Conservation (phyloP, 2,113 vertebrate genomes). For the Lasiurus borealis region DNA sequence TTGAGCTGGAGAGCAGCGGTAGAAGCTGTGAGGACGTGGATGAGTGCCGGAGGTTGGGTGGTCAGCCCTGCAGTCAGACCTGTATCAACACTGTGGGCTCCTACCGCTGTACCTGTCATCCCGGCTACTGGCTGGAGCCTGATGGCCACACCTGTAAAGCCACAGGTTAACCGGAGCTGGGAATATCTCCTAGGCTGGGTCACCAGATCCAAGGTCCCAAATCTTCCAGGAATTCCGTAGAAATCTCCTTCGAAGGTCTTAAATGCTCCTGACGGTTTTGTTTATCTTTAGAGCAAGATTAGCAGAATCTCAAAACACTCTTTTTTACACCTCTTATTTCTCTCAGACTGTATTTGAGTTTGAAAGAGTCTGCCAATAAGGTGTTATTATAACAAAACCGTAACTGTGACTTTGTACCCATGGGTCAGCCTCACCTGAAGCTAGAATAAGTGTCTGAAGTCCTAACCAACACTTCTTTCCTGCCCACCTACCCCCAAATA, state of each 20-base stretch:
- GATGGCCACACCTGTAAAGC: conserved; percentile 92
- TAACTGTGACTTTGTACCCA: background rate
- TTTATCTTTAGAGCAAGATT: background rate
- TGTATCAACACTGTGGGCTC: conserved; percentile 91
- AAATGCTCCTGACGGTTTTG: background rate
- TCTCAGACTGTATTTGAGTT: background rate
- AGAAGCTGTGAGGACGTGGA: conserved; percentile 89
- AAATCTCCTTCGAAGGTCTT: background rate
- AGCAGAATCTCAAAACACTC: background rate
- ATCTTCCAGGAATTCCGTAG: background rate
- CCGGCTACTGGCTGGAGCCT: conserved; percentile 91
- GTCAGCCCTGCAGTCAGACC: conserved; percentile 88
- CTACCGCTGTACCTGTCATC: conserved; percentile 90
- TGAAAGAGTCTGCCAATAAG: background rate
- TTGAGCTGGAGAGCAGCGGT: conserved; percentile 79
- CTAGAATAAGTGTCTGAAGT: background rate
- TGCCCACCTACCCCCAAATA: background rate
- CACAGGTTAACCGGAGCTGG: conserved; percentile 84
- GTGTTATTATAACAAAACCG: background rate
- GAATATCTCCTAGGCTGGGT: background rate
- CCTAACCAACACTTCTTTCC: background rate
- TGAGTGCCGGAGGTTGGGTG: conserved; percentile 85
- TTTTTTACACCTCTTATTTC: background rate
- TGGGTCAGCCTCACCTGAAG: background rate
- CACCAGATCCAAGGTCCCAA: background rate